Evolutionary conservation across 2,888 invertebrate species (phyloP).

Genomic region (Disparrhopalites patrizii): DNA sequence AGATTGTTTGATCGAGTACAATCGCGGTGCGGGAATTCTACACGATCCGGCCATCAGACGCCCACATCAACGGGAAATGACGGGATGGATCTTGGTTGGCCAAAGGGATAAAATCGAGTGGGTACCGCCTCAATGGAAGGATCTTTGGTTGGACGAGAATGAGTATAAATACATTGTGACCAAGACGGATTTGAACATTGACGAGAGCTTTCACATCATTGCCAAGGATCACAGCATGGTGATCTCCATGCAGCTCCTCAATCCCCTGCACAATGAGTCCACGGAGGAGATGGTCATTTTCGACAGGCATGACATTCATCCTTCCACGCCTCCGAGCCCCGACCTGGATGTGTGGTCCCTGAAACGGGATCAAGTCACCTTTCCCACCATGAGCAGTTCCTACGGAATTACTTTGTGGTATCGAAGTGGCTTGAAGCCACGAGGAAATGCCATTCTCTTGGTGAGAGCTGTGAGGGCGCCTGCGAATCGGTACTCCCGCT

Average conservation of each 20-base stretch:
- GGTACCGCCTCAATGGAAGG: slow-evolving; percentile 62
- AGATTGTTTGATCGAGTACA: slow-evolving; percentile 70
- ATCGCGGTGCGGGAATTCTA: slow-evolving; percentile 79
- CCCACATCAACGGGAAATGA: slow-evolving; percentile 80
- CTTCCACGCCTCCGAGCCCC: slow-evolving; percentile 33
- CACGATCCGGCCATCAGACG: slow-evolving; percentile 86
- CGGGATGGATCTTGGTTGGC: slow-evolving; percentile 79
- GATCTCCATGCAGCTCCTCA: slow-evolving; percentile 81
- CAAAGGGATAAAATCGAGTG: slow-evolving; percentile 70
- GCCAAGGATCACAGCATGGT: slow-evolving; percentile 68
- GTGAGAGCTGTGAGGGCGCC: slow-evolving; percentile 47
- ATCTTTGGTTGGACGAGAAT: slow-evolving; percentile 64
- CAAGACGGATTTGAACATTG: slow-evolving; percentile 60
- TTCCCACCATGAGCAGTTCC: slow-evolving; percentile 82
- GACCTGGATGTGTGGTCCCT: slow-evolving; percentile 64
- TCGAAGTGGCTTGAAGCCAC: slow-evolving; percentile 69
- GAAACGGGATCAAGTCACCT: slow-evolving; percentile 77
- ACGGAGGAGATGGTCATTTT: slow-evolving; percentile 76
- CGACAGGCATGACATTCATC: slow-evolving; percentile 64
- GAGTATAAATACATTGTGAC: slow-evolving; percentile 78
- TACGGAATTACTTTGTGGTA: slow-evolving; percentile 76
- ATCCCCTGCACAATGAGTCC: slow-evolving; percentile 83
- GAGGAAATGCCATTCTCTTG: slow-evolving; percentile 69
- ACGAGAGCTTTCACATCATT: slow-evolving; percentile 52
- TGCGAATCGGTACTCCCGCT: slow-evolving; percentile 43